phyloP scores from a whole-genome alignment of 2,888 invertebrate genomes.

The Acanthosoma haemorrhoidale region DNA sequence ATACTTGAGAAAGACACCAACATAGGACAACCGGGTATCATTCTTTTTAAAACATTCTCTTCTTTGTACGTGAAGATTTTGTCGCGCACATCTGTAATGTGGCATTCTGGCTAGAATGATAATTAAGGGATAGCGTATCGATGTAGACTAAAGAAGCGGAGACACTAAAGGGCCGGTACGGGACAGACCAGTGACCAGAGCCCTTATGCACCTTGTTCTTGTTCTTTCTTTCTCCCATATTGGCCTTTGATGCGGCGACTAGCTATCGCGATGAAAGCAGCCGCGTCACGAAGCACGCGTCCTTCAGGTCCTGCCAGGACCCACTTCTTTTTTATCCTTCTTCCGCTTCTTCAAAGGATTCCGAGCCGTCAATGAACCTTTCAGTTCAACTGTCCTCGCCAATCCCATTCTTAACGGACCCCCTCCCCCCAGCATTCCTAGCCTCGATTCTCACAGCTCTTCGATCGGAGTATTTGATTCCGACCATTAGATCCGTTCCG shows the following conservation, averaged over 20 bases:
- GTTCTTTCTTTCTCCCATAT: not conserved
- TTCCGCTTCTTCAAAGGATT: slow-evolving; percentile 12
- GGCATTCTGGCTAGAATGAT: too few species aligned
- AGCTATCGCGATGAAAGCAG: slow-evolving; percentile 12
- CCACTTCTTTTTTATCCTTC: slow-evolving; percentile 4
- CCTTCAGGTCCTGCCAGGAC: slow-evolving; percentile 5
- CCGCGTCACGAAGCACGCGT: slow-evolving; percentile 14
- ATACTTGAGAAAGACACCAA: too few species aligned
- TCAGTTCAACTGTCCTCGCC: not conserved
- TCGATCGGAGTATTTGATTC: too few species aligned
- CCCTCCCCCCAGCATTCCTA: too few species aligned
- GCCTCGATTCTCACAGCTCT: too few species aligned
- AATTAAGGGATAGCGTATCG: too few species aligned
- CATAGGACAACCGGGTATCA: too few species aligned
- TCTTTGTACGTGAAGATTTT: too few species aligned
- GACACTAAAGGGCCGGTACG: not conserved
- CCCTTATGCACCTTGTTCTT: slow-evolving; percentile 9
- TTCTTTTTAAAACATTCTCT: too few species aligned
- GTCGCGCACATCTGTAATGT: too few species aligned
- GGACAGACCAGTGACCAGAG: not conserved
- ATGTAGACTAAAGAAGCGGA: too few species aligned
- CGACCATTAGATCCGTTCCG: too few species aligned
- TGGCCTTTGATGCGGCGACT: slow-evolving; percentile 10
- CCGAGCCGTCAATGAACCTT: slow-evolving; percentile 5
- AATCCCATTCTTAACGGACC: not conserved